Evolutionary conservation across 2,113 vertebrate genomes (phyloP), one percentile per base, ranked within the genome.

Genomic region (Antigone vipio): DNA sequence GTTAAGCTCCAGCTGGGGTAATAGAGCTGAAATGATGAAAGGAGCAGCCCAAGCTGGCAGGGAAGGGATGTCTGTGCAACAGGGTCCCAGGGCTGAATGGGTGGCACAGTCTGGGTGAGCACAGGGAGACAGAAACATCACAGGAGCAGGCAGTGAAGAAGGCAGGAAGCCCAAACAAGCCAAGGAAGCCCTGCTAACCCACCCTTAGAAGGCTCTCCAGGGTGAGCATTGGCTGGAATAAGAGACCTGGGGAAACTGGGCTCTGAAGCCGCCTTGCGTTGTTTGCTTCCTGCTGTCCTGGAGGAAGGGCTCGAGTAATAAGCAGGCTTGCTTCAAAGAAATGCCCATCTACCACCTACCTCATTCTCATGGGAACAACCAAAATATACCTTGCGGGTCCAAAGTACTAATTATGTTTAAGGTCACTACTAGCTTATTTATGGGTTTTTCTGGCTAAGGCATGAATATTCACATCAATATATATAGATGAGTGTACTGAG

Each of bases 341-440:
- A 50, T 79, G 71, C 40, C 85, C 66, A 15, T 64, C 89, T 84
- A 30, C 52, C 62, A 67, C 82, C 53, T 67, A 26, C 72, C n/a
- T 35, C 42, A 1, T 38, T 78, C 68, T 72, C 16, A 1, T 23
- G 47, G 64, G 67, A 60, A 35, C 56, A 75, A 32, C 62, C 23
- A 32, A 81, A 89, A 52, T 9, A 23, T 2, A 35, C 35, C 47
- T 76, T 89, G 52, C 18, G 34, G 38, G 73, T 38, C 85, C 89
- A 58, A 90, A 83, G 81, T 62, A 29, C 62, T 94, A 71, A 66
- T 93, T 74, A 86, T 12, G 52, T 56, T 78, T 86, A 93, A 96
- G 91, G 93, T 95, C 84, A 93, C 60, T 62, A 74, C 6, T 32
- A 38, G 56, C 50, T 63, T 78, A 89, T 91, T 96, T 74, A 82